Percentiles rank a stretch among this genome's conserved stretches.
Conservation (phyloP, 1,140 invertebrate genomes). For the Samia ricini region DNA sequence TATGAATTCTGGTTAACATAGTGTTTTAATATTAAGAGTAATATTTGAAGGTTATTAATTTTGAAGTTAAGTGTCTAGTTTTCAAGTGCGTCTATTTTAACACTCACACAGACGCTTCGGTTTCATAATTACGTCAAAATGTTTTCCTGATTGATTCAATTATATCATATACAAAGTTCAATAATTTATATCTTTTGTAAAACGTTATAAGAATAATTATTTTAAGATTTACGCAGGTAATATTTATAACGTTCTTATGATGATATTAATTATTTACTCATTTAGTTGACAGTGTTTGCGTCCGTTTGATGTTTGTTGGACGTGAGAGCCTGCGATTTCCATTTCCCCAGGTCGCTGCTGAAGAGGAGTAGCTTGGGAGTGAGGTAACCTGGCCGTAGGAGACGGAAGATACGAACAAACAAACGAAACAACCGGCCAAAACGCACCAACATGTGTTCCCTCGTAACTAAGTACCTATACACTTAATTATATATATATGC, state of each 20-base stretch:
- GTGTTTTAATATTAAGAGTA: too few species aligned
- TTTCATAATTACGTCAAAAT: too few species aligned
- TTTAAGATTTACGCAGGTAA: too few species aligned
- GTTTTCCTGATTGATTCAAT: too few species aligned
- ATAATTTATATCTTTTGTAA: too few species aligned
- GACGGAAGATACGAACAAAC: constrained; percentile 18
- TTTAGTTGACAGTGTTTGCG: background rate
- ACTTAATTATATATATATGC: constrained; percentile 40
- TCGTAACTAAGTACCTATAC: constrained; percentile 49
- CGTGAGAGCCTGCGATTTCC: constrained; percentile 69
- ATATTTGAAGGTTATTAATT: too few species aligned
- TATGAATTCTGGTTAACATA: too few species aligned
- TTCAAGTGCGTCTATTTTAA: too few species aligned
- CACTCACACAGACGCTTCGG: too few species aligned
- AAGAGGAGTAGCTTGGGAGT: constrained; percentile 66
- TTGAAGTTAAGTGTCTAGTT: too few species aligned
- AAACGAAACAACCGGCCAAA: constrained; percentile 15
- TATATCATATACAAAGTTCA: too few species aligned
- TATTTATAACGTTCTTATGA: background rate
- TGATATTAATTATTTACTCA: background rate
- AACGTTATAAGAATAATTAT: too few species aligned
- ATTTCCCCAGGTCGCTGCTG: constrained; percentile 74
- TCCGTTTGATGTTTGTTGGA: constrained; percentile 19
- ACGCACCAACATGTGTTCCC: constrained; percentile 57
- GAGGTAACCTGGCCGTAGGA: constrained; percentile 69